These are phyloP conservation scores for Opisthograptis luteolata DNA, from an alignment of 2,888 invertebrate genomes.

Conservation along the genomic window DNA sequence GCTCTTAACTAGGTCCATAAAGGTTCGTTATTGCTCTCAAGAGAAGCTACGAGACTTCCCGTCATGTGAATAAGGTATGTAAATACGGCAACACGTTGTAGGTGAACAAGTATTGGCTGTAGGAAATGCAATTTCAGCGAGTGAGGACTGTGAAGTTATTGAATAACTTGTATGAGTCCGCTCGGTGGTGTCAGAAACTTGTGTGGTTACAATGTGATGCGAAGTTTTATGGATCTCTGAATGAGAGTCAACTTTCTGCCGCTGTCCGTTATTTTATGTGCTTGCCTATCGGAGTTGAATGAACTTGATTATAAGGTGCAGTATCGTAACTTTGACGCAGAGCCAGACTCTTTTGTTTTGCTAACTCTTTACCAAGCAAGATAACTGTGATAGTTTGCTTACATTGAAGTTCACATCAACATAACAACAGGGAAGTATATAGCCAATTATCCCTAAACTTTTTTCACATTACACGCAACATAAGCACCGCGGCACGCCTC, in stretches of 20 bases:
- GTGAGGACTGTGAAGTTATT: conserved; percentile 28
- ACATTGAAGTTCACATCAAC: too few species aligned
- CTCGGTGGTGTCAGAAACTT: conserved; percentile 16
- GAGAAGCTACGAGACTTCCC: conserved; percentile 44
- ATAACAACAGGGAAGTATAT: too few species aligned
- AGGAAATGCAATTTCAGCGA: conserved; percentile 32
- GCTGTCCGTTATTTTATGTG: background rate
- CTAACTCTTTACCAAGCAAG: too few species aligned
- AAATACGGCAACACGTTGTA: conserved; percentile 23
- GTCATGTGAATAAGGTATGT: conserved; percentile 14
- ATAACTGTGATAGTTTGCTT: too few species aligned
- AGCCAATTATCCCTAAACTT: conserved; percentile 4
- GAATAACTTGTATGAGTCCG: conserved; percentile 29
- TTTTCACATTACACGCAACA: conserved; percentile 37
- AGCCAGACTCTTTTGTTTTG: too few species aligned
- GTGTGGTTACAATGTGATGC: conserved; percentile 17
- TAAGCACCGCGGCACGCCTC: conserved; percentile 58
- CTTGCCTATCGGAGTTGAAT: background rate
- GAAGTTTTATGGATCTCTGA: conserved; percentile 15
- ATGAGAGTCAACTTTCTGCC: background rate
- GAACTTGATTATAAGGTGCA: too few species aligned
- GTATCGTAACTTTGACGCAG: too few species aligned
- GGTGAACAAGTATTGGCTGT: conserved; percentile 13
- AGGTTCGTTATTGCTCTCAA: conserved; percentile 47
- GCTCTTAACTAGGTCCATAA: conserved; percentile 52